A percentile compares a stretch with the other conserved stretches of the same genome.
Evolutionary conservation across 2,797 vertebrate genomes (phyloP).

Genomic region (Sarcophilus harrisii): DNA sequence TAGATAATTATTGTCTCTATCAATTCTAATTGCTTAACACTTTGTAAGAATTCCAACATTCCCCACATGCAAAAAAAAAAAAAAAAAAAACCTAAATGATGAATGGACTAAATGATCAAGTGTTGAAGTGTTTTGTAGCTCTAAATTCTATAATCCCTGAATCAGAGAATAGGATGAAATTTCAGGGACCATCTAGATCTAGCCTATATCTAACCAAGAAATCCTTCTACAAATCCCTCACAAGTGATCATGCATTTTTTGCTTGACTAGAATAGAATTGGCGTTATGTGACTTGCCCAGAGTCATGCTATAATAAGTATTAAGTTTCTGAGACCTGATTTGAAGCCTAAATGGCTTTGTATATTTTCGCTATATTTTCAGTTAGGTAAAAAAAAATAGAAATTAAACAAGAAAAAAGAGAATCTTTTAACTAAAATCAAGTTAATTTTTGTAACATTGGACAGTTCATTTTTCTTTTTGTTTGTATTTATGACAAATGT

Average conservation of each 20-base stretch:
- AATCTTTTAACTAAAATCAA: neutral
- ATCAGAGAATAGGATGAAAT: neutral
- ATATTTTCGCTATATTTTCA: neutral
- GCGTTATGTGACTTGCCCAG: too few relatives aligned
- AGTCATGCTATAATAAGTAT: neutral
- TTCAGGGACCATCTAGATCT: neutral
- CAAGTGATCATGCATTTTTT: neutral
- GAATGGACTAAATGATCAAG: neutral
- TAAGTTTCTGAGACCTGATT: neutral
- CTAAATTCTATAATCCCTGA: neutral
- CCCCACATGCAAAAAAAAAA: neutral
- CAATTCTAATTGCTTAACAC: too few relatives aligned
- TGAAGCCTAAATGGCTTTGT: neutral
- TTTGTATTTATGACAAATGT: conserved; percentile 21
- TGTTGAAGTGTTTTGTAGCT: neutral
- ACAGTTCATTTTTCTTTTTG: neutral
- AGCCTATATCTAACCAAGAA: neutral
- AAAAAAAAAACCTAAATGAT: neutral
- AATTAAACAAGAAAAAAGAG: neutral
- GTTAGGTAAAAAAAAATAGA: neutral
- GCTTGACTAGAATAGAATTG: neutral
- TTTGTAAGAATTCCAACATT: too few relatives aligned
- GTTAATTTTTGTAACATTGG: conserved; percentile 17
- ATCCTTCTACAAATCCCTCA: neutral
- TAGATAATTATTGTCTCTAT: too few relatives aligned